Evolutionary conservation across 2,797 vertebrate species (phyloP), one percentile per base, ranked within the genome.

Genomic region (Pelochelys cantorii): DNA sequence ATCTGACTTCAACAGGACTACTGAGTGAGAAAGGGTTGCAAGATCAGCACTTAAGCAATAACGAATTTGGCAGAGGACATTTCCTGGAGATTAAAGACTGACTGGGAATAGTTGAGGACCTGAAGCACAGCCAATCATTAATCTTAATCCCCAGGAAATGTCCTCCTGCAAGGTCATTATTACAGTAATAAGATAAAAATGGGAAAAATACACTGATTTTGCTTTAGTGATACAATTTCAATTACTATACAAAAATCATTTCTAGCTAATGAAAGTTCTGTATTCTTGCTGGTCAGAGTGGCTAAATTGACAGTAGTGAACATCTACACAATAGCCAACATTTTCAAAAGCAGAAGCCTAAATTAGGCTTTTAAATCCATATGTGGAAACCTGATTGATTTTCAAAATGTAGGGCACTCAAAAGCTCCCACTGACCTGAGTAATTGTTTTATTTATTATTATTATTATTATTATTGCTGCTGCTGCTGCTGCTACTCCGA

Each of bases 121-220:
- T 88, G 90, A 93, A 89, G 85, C 59, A 93, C 56, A 87, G 79
- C 81, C 84, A 90, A 56, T 79, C 92, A 96, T 94, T 96, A 96
- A 94, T 96, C 95, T 95, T 96, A 95, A 95, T 96, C 95, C 87
- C 85, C 83, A 89, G 90, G 81, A 97, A 97, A 97, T 80, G 0
- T 90, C 93, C 91, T 78, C 42, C 82, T 90, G 53, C 95, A 95
- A 95, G 94, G 93, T 96, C 93, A 85, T 93, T 93, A 91, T 87
- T 95, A 94, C 84, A 93, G 52, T 54, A 93, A 83, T 85, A 91
- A 93, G 79, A 95, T 65, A 88, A 94, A 93, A 83, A 77, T 55
- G 93, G 95, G 86, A 83, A 89, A 95, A 95, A 84, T 0, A 1
- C 81, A 86, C 3, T 22, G 53, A 81, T 93, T 84, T 85, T 85